Base-by-base conservation (phyloP, 2,113 vertebrate genomes). In the Triplophysa tibetana region DNA sequence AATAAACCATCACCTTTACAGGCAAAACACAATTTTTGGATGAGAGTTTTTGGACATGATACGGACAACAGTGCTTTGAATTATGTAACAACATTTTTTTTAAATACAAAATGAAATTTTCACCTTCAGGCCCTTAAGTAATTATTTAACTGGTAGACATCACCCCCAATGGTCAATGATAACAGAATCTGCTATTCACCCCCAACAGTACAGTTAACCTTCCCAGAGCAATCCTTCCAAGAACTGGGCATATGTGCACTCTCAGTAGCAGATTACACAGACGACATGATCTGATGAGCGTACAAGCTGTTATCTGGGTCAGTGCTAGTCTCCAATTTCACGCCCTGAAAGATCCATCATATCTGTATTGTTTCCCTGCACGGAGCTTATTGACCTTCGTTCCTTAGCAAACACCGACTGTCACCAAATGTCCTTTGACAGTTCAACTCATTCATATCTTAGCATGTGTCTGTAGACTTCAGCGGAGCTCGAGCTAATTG, bases 401-500 rank as follows among this genome's bases (percentile, higher is more conserved):
- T 29, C 73, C 61, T 82, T 58, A 50, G 23, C 75, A 63, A 65
- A 45, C 62, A 50, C 66, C 29, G 17, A 26, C 60, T 16, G 78
- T 58, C 63, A 16, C 38, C 77, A 65, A 60, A 75, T 82, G 64
- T 77, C 50, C 38, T 52, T 66, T 70, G 43, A 79, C 76, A 83
- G 79, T 75, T 16, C 43, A 23, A 48, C 48, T 76, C 45, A 48
- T 82, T 60, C 82, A 50, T 38, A 33, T 43, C 62, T 17, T 16
- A 56, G 54, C 43, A 21, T 66, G 13, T 73, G 52, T 41, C 56
- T 80, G 73, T 38, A 11, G 67, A 4, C 60, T 63, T 16, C 43
- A 63, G 45, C 68, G 21, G 29, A 88, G 81, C 85, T 79, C 77
- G 78, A 86, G 80, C 78, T 88, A 86, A 89, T 87, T 87, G 87